Base-by-base conservation (phyloP, 2,888 invertebrate species). In the Aphidius colemani region DNA sequence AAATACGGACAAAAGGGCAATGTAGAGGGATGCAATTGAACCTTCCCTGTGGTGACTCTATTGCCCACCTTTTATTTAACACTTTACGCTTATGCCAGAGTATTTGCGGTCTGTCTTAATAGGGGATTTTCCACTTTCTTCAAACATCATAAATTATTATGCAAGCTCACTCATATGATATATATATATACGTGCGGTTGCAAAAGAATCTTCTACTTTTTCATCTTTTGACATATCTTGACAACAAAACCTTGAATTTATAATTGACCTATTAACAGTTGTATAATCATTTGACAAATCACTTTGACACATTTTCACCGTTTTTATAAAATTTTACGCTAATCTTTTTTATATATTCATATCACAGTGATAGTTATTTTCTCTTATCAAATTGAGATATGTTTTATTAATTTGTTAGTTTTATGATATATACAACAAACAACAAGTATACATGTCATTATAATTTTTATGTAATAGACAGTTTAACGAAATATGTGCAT, bases 121-220 rank as follows among this genome's bases (percentile, higher is more conserved):
- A 60, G 53, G 46, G 13, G 57, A 43, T 58, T 58, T 57, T 49
- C 61, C 51, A 43, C 30, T 55, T 18, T 13, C 30, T 64, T 51
- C 46, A 64, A 49, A 60, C 39, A 50, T 51, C 56, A 60, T 64
- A 60, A 64, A 64, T 64, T 60, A 64, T 13, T 44, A 11, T 43
- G 18, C 13, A 13, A n/a, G 44, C 11, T 18, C 13, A 8, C 18
- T 13, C 48, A 13, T 48, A 13, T 7, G 7, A 13, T 13, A 7
- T 13, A 13, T 13, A 48, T 7, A 13, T 6, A 48, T 48, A 8
- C 13, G 48, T 48, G 13, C 13, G 48, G 13, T 39, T 3, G 39
- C 18, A 30, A 7, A 9, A 53, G 39, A 30, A 5, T 30, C 30
- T 30, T 53, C 10, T 8, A 30, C 18, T 30, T 53, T 41, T 41